Percentiles rank a stretch among this genome's conserved stretches.
Conservation (phyloP, 2,113 vertebrate genomes). For the Rattus rattus region DNA sequence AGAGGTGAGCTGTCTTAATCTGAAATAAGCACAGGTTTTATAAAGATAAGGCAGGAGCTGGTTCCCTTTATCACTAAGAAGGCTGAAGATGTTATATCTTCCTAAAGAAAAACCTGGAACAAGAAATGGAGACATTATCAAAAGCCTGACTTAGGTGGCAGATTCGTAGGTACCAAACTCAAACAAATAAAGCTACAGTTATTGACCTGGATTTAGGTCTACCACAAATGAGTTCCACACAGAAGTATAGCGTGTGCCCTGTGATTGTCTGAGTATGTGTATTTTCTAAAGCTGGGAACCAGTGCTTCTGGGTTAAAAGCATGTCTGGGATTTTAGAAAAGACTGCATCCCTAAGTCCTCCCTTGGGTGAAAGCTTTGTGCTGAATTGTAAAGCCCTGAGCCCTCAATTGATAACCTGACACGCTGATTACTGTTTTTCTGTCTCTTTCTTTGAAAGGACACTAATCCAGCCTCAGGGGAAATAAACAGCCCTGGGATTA, state of each 20-base stretch:
- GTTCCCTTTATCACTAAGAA: not conserved
- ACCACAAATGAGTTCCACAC: not conserved
- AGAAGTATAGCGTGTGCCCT: not conserved
- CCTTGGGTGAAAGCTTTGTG: slow-evolving; percentile 21
- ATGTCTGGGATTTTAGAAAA: slow-evolving; percentile 8
- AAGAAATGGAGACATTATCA: not conserved
- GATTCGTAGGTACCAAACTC: not conserved
- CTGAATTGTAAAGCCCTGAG: slow-evolving; percentile 37
- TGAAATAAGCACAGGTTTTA: not conserved
- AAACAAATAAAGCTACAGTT: not conserved
- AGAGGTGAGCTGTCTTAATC: not conserved
- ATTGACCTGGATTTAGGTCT: not conserved
- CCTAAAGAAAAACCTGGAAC: not conserved
- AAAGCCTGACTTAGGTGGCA: not conserved
- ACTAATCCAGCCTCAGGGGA: slow-evolving; percentile 46
- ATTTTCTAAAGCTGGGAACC: not conserved
- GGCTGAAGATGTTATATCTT: not conserved
- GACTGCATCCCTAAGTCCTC: not conserved
- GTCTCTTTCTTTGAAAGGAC: slow-evolving; percentile 58
- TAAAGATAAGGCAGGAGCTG: not conserved
- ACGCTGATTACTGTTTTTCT: slow-evolving; percentile 46
- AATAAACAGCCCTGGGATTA: slow-evolving; percentile 50
- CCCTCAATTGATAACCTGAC: slow-evolving; percentile 47
- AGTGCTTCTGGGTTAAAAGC: not conserved
- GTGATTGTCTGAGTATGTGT: not conserved